Percentiles rank a stretch among this genome's conserved stretches.
Conservation (phyloP, 2,888 invertebrate species). For the Blera fallax region DNA sequence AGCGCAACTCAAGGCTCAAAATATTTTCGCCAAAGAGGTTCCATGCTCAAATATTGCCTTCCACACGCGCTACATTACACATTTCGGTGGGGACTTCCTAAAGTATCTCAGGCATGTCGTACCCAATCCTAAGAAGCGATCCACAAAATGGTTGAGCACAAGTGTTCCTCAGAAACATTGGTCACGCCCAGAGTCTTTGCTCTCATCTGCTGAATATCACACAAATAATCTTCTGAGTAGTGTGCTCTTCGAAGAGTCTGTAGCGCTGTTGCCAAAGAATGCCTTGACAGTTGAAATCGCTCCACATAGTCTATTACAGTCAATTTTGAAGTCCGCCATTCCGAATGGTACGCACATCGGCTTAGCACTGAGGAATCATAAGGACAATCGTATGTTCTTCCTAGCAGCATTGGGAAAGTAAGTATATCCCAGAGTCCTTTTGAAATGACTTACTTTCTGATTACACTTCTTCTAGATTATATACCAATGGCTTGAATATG, state of each 20-base stretch:
- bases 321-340: constrained; percentile 85
- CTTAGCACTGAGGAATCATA: constrained; percentile 84
- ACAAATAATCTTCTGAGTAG: constrained; percentile 89
- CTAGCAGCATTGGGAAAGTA: constrained; percentile 81
- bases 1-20: constrained; percentile 85
- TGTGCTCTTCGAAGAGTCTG: constrained; percentile 84
- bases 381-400: constrained; percentile 80
- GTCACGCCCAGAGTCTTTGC: constrained; percentile 85
- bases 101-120: constrained; percentile 86
- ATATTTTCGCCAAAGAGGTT: constrained; percentile 90
- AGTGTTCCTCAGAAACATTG: constrained; percentile 88
- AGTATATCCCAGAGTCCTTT: constrained; percentile 76
- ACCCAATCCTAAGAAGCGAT: constrained; percentile 85
- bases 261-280: constrained; percentile 84
- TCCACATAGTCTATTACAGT: constrained; percentile 86
- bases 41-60: constrained; percentile 93
- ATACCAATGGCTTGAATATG: constrained; percentile 88
- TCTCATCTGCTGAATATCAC: constrained; percentile 91
- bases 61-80: constrained; percentile 90
- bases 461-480: constrained; percentile 84
- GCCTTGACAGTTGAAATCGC: constrained; percentile 86
- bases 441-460: neutral
- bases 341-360: constrained; percentile 83
- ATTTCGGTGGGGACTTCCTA: constrained; percentile 85
- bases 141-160: constrained; percentile 91